Evolutionary conservation across 1,140 invertebrate genomes (phyloP).

Genomic region (Dryas iulia): DNA sequence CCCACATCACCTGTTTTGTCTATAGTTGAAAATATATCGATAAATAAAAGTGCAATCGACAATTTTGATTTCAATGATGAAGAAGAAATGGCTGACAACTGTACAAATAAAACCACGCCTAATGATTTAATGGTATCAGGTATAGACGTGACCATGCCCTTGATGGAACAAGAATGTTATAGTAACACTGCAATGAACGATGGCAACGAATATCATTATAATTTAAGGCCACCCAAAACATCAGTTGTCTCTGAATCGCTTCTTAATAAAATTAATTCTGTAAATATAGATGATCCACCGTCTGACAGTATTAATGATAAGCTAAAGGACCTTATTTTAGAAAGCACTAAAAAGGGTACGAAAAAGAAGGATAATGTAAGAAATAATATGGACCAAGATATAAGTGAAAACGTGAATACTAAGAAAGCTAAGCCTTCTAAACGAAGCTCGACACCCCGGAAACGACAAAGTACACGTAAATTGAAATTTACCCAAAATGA

Average conservation of each 20-base stretch:
- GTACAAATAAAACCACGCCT: constrained; percentile 24
- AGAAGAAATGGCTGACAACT: constrained; percentile 25
- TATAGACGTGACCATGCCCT: constrained; percentile 47
- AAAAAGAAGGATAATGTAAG: constrained; percentile 34
- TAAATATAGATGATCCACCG: constrained; percentile 47
- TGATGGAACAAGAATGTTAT: constrained; percentile 53
- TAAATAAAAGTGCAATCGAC: constrained; percentile 51
- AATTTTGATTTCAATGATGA: constrained; percentile 24
- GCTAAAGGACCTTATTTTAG: constrained; percentile 52
- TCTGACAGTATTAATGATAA: constrained; percentile 54
- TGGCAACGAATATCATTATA: constrained; percentile 30
- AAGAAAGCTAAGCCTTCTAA: constrained; percentile 45
- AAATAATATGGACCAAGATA: constrained; percentile 33
- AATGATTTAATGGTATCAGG: constrained; percentile 48
- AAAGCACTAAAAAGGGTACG: constrained; percentile 61
- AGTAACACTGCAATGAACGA: constrained; percentile 35
- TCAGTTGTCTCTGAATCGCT: constrained; percentile 48
- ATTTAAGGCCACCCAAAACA: constrained; percentile 27
- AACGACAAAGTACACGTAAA: constrained; percentile 46
- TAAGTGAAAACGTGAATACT: constrained; percentile 8
- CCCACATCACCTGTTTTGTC: constrained; percentile 67
- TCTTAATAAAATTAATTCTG: constrained; percentile 46
- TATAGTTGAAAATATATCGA: constrained; percentile 65
- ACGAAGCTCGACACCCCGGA: constrained; percentile 65
- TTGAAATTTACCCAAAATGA: constrained; percentile 33